A percentile compares a stretch with the other conserved stretches of the same genome.
Conservation (phyloP, 35 echinoderm and acorn worm species). For the Holothuria glaberrima region DNA sequence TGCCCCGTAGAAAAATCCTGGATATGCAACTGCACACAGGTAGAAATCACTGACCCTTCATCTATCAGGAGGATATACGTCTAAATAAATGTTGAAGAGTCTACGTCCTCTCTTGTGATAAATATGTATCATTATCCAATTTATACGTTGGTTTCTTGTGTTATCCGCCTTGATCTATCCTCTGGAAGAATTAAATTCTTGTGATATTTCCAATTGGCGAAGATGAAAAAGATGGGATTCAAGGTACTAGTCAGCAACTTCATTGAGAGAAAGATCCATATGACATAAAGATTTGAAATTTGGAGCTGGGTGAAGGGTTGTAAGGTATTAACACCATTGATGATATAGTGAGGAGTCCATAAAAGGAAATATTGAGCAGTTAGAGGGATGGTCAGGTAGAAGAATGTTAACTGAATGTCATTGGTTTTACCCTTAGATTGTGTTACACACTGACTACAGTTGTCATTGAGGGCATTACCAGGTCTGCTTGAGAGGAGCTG, state of each 20-base stretch:
- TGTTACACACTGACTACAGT: too few species aligned
- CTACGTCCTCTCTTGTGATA: too few species aligned
- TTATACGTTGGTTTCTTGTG: slow-evolving; percentile 21
- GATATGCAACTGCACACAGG: too few species aligned
- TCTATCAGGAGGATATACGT: too few species aligned
- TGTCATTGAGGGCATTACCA: too few species aligned
- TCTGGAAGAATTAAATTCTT: not conserved
- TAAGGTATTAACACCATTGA: not conserved
- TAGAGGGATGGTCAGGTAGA: not conserved
- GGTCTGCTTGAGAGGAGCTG: too few species aligned
- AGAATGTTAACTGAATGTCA: not conserved
- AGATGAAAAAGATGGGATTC: not conserved
- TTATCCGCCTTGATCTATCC: not conserved
- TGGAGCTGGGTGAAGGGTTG: not conserved
- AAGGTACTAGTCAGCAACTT: not conserved
- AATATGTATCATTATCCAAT: too few species aligned
- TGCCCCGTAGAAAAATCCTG: too few species aligned
- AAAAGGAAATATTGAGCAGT: not conserved
- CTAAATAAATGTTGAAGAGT: too few species aligned
- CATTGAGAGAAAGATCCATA: not conserved
- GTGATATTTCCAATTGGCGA: not conserved
- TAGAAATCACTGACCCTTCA: too few species aligned
- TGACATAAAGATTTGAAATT: not conserved
- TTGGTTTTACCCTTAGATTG: not conserved
- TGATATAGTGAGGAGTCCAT: not conserved